Percentiles rank a stretch among this genome's conserved stretches.
Conservation (phyloP, 2,888 invertebrate genomes). For the Tinea trinotella region DNA sequence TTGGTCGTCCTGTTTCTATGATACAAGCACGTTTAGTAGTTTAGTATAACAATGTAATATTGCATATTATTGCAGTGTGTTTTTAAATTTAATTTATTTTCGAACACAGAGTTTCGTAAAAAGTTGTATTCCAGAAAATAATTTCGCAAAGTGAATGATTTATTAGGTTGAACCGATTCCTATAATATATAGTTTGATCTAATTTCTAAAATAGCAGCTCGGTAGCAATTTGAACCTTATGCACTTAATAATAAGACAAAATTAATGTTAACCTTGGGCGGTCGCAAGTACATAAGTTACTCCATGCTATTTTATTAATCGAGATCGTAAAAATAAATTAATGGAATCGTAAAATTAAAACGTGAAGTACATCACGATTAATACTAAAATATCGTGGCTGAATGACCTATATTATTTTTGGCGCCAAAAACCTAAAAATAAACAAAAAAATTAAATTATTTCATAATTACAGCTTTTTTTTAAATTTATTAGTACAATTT, state of each 20-base stretch:
- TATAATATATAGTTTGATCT: slow-evolving; percentile 4
- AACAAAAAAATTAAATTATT: too few relatives aligned
- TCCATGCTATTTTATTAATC: not conserved
- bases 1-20: too few relatives aligned
- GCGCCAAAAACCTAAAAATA: too few relatives aligned
- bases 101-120: not conserved
- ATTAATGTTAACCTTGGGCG: not conserved
- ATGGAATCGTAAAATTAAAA: not conserved
- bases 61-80: too few relatives aligned
- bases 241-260: not conserved
- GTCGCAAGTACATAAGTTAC: not conserved
- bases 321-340: not conserved
- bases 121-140: not conserved
- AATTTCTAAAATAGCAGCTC: not conserved
- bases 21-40: too few relatives aligned
- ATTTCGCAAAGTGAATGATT: slow-evolving; percentile 10
- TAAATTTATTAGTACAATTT: too few relatives aligned
- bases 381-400: not conserved
- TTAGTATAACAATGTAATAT: not conserved
- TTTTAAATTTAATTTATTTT: too few relatives aligned
- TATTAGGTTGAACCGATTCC: slow-evolving; percentile 7
- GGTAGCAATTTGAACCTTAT: not conserved
- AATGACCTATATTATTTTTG: not conserved
- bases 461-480: too few relatives aligned
- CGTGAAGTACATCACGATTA: not conserved